Evolutionary conservation across 2,888 invertebrate genomes (phyloP).

Genomic region (Cephus sareptanus): DNA sequence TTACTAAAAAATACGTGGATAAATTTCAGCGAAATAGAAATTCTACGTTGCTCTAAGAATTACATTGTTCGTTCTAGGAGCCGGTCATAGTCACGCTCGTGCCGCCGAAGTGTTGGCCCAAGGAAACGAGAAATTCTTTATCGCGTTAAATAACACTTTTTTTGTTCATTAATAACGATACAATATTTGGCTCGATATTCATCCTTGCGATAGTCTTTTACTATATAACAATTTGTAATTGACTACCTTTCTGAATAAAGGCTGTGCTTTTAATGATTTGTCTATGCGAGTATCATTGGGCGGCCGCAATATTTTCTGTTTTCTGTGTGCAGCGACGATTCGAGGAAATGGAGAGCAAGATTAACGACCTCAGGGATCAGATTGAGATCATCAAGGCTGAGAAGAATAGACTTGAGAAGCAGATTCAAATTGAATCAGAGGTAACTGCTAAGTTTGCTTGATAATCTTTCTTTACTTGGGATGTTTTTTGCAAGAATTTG

Average conservation of each 20-base stretch:
- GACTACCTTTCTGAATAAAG: slow-evolving; percentile 43
- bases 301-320: neutral
- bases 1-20: neutral
- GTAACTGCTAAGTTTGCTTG: slow-evolving; percentile 36
- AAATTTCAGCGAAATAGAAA: neutral
- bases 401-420: slow-evolving; percentile 56
- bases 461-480: neutral
- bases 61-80: slow-evolving; percentile 49
- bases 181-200: neutral
- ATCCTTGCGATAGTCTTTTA: slow-evolving; percentile 15
- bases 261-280: slow-evolving; percentile 23
- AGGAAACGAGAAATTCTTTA: slow-evolving; percentile 53
- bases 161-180: neutral
- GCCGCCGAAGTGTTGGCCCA: slow-evolving; percentile 57
- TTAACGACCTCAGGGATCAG: slow-evolving; percentile 58
- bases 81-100: slow-evolving; percentile 58
- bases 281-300: slow-evolving; percentile 11
- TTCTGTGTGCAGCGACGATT: slow-evolving; percentile 61
- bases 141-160: slow-evolving; percentile 2
- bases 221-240: slow-evolving; percentile 9
- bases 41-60: neutral
- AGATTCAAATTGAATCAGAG: slow-evolving; percentile 57
- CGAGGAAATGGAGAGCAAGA: slow-evolving; percentile 63
- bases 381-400: slow-evolving; percentile 59
- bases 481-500: neutral